Evolutionary conservation across 1,140 invertebrate genomes (phyloP).

Genomic region (Caenorhabditis inopinata): DNA sequence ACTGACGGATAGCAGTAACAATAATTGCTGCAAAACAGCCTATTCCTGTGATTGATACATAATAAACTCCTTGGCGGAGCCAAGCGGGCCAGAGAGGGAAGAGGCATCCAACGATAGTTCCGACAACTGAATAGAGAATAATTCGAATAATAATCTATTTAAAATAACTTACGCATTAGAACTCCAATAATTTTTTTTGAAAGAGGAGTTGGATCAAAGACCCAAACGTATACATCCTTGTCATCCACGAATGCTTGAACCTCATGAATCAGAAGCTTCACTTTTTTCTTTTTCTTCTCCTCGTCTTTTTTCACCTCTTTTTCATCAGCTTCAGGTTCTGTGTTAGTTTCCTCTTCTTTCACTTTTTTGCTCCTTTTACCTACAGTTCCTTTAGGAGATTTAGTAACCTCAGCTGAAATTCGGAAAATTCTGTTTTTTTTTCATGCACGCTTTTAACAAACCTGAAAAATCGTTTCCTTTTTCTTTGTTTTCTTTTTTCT

Average conservation of each 20-base stretch:
- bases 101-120: conserved; percentile 89
- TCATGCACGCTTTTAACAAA: too few relatives aligned
- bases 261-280: conserved; percentile 59
- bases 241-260: conserved; percentile 57
- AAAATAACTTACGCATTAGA: conserved; percentile 71
- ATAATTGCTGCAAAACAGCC: conserved; percentile 91
- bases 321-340: conserved; percentile 51
- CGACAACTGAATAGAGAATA: conserved; percentile 74
- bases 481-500: conserved; percentile 71
- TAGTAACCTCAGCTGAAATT: conserved; percentile 65
- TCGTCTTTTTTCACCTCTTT: conserved; percentile 42
- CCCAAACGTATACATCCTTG: conserved; percentile 88
- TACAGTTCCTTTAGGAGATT: conserved; percentile 72
- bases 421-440: conserved; percentile 51
- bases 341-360: not conserved
- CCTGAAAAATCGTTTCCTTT: conserved; percentile 76
- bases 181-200: conserved; percentile 93
- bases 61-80: conserved; percentile 92
- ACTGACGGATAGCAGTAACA: conserved; percentile 76
- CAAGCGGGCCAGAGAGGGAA: conserved; percentile 95
- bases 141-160: not conserved
- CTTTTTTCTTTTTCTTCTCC: conserved; percentile 65
- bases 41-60: conserved; percentile 87
- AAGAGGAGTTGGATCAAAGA: conserved; percentile 94
- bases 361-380: conserved; percentile 71